Base-by-base conservation (phyloP, 2,888 invertebrate genomes). In the Timema podura region DNA sequence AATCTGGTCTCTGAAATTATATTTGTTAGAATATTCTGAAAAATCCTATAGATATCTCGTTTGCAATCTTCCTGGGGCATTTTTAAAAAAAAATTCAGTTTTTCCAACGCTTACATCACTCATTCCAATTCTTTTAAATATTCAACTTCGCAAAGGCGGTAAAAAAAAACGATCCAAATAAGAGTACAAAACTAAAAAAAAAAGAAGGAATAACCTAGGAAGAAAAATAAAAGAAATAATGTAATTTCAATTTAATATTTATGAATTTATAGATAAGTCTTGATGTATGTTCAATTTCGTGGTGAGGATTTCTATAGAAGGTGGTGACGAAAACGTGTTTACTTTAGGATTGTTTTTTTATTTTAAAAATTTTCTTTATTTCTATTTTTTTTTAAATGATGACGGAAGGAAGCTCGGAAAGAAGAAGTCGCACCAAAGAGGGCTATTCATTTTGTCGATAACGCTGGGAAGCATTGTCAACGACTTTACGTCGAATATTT, bases 171-270 rank as follows among this genome's bases (percentile, higher is more conserved):
- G n/a, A n/a, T n/a, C n/a, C n/a, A n/a, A n/a, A n/a, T n/a, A n/a
- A n/a, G n/a, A n/a, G n/a, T n/a, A n/a, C n/a, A n/a, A n/a, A n/a
- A n/a, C n/a, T n/a, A n/a, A n/a, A n/a, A n/a, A n/a, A n/a, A n/a
- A n/a, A n/a, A n/a, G n/a, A n/a, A n/a, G 49, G 49, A 49, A 49
- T 9, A 49, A 49, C 9, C 9, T 10, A 49, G 11, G 49, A 49
- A 30, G 61, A 45, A 30, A 13, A 61, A 45, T 9, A 10, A 11
- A 11, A 49, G 49, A 49, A n/a, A 77, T 75, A 77, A 75, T 77
- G 78, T 79, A 79, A 79, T 79, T 79, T 79, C 79, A 80, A 79
- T 80, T 79, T 79, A 79, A 80, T 80, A 80, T 80, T 80, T 80
- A 80, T 80, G 79, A 79, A 77, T 76, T 71, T 76, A 73, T 76